Evolutionary conservation across 2,113 vertebrate species (phyloP).

Genomic region (Uropsilus gracilis): DNA sequence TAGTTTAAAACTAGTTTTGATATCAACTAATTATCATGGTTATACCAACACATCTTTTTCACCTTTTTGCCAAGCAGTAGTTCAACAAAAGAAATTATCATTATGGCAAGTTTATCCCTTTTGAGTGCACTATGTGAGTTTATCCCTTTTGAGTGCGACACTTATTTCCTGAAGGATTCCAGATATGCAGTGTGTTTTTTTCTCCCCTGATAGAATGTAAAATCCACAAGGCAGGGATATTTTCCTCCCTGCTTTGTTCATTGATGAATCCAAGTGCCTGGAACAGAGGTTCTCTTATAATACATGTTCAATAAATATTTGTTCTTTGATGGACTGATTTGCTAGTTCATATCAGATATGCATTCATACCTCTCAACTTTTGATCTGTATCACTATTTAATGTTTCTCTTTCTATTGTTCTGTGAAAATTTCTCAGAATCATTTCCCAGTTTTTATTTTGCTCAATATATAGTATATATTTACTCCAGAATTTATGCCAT

Average conservation of each 20-base stretch:
- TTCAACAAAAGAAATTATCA: too few species aligned
- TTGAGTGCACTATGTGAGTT: background rate
- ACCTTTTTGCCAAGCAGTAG: background rate
- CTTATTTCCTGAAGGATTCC: background rate
- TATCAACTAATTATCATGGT: background rate
- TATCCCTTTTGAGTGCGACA: background rate
- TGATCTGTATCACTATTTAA: background rate
- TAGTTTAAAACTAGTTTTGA: background rate
- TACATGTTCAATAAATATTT: background rate
- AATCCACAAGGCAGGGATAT: background rate
- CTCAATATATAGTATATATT: conserved; percentile 12
- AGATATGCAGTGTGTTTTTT: background rate
- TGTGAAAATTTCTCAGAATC: background rate
- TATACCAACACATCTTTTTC: background rate
- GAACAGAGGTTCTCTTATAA: background rate
- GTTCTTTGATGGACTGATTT: background rate
- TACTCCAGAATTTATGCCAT: conserved; percentile 19
- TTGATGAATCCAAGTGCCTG: background rate
- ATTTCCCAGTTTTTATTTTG: background rate
- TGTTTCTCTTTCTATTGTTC: background rate
- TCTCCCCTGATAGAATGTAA: background rate
- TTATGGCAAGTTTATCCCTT: background rate
- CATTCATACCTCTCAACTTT: background rate
- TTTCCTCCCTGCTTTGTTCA: background rate
- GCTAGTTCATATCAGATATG: background rate